phyloP scores from a whole-genome alignment of 2,797 vertebrate species.

The Phoxinus dragarum region DNA sequence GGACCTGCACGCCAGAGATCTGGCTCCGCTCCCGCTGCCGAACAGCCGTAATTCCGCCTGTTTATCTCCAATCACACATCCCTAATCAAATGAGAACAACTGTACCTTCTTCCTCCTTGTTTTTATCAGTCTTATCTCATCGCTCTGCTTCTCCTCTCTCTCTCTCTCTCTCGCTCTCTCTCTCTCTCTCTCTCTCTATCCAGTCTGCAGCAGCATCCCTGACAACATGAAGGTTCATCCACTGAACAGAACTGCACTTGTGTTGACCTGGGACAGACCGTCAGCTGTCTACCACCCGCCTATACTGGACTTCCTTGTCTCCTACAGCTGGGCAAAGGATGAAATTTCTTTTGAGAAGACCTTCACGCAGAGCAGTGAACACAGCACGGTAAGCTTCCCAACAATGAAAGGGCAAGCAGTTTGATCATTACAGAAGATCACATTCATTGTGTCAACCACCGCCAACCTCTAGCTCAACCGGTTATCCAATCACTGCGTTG shows the following conservation, averaged over 20 bases:
- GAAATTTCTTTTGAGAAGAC: slow-evolving; percentile 94
- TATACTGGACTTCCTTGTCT: slow-evolving; percentile 94
- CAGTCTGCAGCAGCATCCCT: slow-evolving; percentile 96
- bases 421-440: neutral
- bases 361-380: slow-evolving; percentile 93
- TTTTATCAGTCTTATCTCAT: slow-evolving; percentile 14
- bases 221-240: slow-evolving; percentile 95
- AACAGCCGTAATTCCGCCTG: slow-evolving; percentile 47
- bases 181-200: slow-evolving; percentile 15
- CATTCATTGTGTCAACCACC: neutral
- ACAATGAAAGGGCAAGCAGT: slow-evolving; percentile 2
- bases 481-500: neutral
- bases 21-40: slow-evolving; percentile 32
- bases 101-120: slow-evolving; percentile 44
- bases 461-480: neutral
- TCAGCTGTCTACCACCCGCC: slow-evolving; percentile 93
- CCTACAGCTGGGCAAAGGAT: slow-evolving; percentile 97
- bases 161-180: slow-evolving; percentile 8
- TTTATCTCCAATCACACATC: slow-evolving; percentile 58
- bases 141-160: neutral
- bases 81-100: slow-evolving; percentile 54
- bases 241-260: slow-evolving; percentile 89
- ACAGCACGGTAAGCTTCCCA: slow-evolving; percentile 87
- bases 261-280: slow-evolving; percentile 94
- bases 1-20: slow-evolving; percentile 47